Evolutionary conservation across 2,888 invertebrate species (phyloP).

Genomic region (Cryptops parisi): DNA sequence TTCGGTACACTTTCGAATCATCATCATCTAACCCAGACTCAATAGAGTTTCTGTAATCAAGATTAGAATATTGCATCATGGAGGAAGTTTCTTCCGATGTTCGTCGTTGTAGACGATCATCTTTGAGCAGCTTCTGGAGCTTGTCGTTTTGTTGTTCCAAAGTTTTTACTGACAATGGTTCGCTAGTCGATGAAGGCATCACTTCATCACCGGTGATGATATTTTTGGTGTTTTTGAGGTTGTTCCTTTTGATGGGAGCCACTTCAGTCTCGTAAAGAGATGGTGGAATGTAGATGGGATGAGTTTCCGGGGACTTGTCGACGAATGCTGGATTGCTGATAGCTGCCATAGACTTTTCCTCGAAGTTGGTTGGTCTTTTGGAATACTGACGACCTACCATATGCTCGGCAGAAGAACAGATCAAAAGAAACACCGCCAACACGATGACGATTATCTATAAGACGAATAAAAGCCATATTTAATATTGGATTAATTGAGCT

Average conservation of each 20-base stretch:
- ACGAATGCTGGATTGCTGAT: background rate
- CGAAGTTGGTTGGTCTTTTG: background rate
- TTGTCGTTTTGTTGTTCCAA: background rate
- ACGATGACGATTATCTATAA: slow-evolving; percentile 6
- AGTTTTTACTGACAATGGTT: background rate
- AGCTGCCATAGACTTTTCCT: background rate
- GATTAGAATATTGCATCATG: background rate
- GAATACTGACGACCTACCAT: slow-evolving; percentile 1
- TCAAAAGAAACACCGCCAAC: slow-evolving; percentile 2
- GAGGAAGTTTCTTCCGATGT: background rate
- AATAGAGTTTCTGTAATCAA: background rate
- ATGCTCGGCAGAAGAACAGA: background rate
- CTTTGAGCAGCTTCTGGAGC: background rate
- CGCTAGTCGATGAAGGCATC: background rate
- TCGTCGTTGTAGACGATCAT: background rate
- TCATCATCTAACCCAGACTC: background rate
- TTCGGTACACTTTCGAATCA: background rate
- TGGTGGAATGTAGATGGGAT: background rate
- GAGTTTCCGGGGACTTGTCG: background rate
- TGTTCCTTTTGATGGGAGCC: no score
- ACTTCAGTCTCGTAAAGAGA: background rate
- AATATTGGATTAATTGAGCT: no score
- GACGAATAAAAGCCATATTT: no score
- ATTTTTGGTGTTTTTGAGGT: background rate
- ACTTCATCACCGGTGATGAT: background rate